These are phyloP conservation scores for Furcifer pardalis DNA, from an alignment of 2,797 vertebrate species.

Conservation along the genomic window DNA sequence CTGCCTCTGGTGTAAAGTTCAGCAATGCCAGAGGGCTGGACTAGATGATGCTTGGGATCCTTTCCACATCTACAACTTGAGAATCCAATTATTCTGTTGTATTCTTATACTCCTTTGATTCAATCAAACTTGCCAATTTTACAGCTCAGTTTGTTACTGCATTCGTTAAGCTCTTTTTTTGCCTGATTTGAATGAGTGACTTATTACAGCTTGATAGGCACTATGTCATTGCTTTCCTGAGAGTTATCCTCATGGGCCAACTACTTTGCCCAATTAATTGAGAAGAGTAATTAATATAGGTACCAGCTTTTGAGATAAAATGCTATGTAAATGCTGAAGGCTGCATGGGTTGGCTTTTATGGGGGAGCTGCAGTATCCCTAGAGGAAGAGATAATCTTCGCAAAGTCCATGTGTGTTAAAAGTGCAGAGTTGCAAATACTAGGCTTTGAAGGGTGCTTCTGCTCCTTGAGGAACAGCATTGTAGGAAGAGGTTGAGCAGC, in stretches of 20 bases:
- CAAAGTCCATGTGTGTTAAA: not conserved
- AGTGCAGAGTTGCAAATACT: not conserved
- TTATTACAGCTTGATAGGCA: not conserved
- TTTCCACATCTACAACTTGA: not conserved
- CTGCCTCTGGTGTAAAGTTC: no score
- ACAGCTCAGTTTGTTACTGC: not conserved
- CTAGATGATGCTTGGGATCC: slow-evolving; percentile 1
- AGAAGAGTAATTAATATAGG: not conserved
- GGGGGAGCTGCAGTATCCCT: not conserved
- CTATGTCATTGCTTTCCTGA: not conserved
- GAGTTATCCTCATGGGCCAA: not conserved
- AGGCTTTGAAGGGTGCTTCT: not conserved
- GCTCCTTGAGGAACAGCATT: not conserved
- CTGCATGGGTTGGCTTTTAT: not conserved
- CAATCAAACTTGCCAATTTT: slow-evolving; percentile 29
- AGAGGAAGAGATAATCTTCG: not conserved
- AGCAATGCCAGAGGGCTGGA: no score
- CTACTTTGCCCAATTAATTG: not conserved
- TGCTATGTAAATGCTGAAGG: not conserved
- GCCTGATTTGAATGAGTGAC: not conserved
- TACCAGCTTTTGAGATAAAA: not conserved
- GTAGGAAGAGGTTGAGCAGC: not conserved
- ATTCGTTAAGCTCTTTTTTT: not conserved
- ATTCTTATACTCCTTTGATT: slow-evolving; percentile 1
- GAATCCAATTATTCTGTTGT: not conserved